Conservation (phyloP, 2,113 vertebrate species). For the Centropus bengalensis region DNA sequence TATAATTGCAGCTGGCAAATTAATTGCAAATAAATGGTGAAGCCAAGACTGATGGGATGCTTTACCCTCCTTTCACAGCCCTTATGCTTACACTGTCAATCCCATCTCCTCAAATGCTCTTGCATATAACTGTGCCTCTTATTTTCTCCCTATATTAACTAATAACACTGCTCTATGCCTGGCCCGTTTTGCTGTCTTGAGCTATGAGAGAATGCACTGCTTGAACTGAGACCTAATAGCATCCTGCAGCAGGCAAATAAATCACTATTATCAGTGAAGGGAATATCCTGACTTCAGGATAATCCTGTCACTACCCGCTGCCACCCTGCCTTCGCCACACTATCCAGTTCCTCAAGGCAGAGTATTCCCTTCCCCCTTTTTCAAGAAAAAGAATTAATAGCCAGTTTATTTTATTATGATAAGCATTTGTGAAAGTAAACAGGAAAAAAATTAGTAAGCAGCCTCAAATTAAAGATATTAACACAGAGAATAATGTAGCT, state of each 20-base stretch:
- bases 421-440: neutral
- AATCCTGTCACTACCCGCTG: neutral
- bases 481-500: neutral
- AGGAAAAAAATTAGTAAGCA: neutral
- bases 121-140: neutral
- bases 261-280: neutral
- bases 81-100: neutral
- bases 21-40: neutral
- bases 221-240: neutral
- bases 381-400: neutral
- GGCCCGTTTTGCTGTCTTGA: neutral
- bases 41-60: neutral
- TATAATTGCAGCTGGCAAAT: neutral
- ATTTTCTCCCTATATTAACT: neutral
- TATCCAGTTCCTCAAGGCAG: neutral
- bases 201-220: neutral
- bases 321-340: neutral
- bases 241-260: neutral
- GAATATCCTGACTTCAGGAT: neutral
- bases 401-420: neutral
- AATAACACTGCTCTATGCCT: neutral
- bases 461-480: neutral
- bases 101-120: neutral
- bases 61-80: neutral
- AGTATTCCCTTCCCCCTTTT: neutral